A percentile compares a stretch with the other conserved stretches of the same genome.
Conservation (phyloP, 2,888 invertebrate genomes). For the Drosophila melanosoma region DNA sequence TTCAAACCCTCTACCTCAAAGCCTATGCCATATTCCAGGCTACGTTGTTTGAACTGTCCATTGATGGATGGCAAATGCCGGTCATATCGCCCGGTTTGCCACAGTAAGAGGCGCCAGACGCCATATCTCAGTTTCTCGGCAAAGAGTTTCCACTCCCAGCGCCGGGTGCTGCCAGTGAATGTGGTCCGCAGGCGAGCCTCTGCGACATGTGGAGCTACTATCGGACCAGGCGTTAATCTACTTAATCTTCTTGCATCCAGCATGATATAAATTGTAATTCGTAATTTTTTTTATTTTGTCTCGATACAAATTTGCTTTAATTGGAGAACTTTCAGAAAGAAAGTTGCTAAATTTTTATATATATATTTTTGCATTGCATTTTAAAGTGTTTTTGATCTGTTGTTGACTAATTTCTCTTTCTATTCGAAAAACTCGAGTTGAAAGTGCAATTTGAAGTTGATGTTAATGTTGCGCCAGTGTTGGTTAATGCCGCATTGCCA, state of each 20-base stretch:
- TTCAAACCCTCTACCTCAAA: not conserved
- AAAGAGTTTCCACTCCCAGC: slow-evolving; percentile 6
- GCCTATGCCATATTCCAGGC: slow-evolving; percentile 44
- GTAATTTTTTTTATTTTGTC: not conserved
- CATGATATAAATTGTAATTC: not conserved
- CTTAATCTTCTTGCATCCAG: not conserved
- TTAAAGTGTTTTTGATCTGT: not conserved
- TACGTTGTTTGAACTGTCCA: slow-evolving; percentile 20
- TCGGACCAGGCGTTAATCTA: slow-evolving; percentile 10
- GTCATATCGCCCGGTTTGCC: not conserved
- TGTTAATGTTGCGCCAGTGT: slow-evolving; percentile 48
- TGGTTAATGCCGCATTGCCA: slow-evolving; percentile 65
- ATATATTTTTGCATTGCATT: not conserved
- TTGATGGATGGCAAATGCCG: slow-evolving; percentile 6
- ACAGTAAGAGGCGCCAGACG: slow-evolving; percentile 43
- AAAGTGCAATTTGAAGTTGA: slow-evolving; percentile 45
- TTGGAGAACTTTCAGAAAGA: not conserved
- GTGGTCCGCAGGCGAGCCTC: slow-evolving; percentile 18
- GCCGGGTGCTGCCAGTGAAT: slow-evolving; percentile 28
- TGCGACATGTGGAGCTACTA: slow-evolving; percentile 44
- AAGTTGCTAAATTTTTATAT: not conserved
- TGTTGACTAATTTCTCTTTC: slow-evolving; percentile 3
- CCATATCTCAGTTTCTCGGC: slow-evolving; percentile 52
- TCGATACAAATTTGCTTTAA: not conserved
- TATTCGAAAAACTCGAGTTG: slow-evolving; percentile 7